Conservation (phyloP, 2,113 vertebrate genomes). For the Callithrix jacchus region DNA sequence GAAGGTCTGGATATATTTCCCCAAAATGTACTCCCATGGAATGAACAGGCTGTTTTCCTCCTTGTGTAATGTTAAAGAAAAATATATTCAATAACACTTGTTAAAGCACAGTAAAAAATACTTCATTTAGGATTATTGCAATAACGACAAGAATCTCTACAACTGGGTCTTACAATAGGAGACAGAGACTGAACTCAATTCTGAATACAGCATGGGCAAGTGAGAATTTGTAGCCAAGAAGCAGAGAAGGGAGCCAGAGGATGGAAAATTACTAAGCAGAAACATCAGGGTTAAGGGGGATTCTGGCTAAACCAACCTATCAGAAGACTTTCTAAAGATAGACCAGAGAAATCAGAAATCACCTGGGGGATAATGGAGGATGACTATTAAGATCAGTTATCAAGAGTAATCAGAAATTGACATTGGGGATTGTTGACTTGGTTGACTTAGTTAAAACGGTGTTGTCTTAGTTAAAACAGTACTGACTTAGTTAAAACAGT, state of each 20-base stretch:
- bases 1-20: neutral
- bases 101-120: neutral
- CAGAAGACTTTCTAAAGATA: neutral
- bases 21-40: neutral
- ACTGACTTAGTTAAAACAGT: neutral
- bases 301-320: neutral
- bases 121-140: neutral
- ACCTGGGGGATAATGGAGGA: neutral
- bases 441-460: neutral
- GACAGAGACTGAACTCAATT: neutral
- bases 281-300: neutral
- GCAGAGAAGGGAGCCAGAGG: neutral
- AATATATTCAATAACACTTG: neutral
- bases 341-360: neutral
- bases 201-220: neutral
- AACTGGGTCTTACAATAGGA: neutral
- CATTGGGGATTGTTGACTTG: neutral
- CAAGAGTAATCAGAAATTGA: neutral
- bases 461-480: neutral
- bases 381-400: neutral
- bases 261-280: neutral
- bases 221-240: neutral
- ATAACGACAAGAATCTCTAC: neutral
- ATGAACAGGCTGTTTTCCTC: neutral
- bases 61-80: neutral